Evolutionary conservation across 2,888 invertebrate species (phyloP), one percentile per base, ranked within the genome.

Genomic region (Euspilapteryx auroguttella): DNA sequence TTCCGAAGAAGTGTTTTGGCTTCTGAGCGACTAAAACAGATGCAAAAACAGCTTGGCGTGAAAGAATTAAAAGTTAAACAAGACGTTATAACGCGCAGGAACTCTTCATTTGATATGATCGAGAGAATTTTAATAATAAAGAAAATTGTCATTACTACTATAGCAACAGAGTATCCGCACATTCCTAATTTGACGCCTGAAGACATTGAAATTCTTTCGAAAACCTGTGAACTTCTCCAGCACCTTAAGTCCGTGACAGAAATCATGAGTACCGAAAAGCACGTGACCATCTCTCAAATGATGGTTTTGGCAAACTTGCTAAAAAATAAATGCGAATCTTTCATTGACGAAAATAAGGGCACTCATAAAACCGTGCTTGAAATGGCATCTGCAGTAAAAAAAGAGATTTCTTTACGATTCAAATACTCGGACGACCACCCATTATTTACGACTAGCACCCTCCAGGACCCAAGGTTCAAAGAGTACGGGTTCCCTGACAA

Each of bases 61-160:
- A 12, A 33, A 1, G 14, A 21, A 9, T 15, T 42, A 2, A 45
- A 44, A 34, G 21, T 45, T 1, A 45, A 45, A 24, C 42, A 44
- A 28, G 39, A 43, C 17, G 36, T 38, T 2, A 6, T 21, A 1
- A 39, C 40, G 1, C 20, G 41, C 3, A 40, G 44, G 44, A 41
- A 42, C 24, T 44, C 40, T 2, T 37, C 37, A 0, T 44, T 35
- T 14, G 41, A 42, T 7, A 39, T 41, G 43, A 14, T 41, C 0
- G 10, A 20, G 2, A 15, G 40, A 4, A 5, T 41, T 1, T 7
- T 37, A 5, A 25, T 8, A 25, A 11, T 38, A 2, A 45, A 42
- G 27, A 35, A 41, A 12, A 34, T 37, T 1, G 22, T 42, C 3
- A 41, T 38, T 1, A 28, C 36, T 3, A 42, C 44, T 0, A 7